Evolutionary conservation across 2,888 invertebrate genomes (phyloP).

Genomic region (Leptopilina drosophilae): DNA sequence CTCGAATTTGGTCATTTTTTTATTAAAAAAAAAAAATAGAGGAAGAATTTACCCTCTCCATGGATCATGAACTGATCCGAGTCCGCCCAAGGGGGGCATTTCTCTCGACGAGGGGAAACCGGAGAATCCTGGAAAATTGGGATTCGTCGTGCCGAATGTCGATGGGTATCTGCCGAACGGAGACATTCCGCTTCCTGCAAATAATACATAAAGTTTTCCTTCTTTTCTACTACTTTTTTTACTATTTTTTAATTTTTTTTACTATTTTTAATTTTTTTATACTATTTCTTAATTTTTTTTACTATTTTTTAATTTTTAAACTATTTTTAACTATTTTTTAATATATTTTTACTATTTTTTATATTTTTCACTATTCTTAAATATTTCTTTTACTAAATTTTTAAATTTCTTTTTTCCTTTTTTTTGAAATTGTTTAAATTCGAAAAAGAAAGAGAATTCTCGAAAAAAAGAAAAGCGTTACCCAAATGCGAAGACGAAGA

Average conservation of each 20-base stretch:
- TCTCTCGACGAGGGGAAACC: constrained; percentile 83
- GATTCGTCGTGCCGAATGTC: constrained; percentile 81
- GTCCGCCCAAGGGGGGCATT: constrained; percentile 78
- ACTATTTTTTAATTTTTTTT: too few species aligned
- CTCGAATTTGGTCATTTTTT: background rate
- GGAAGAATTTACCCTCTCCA: constrained; percentile 81
- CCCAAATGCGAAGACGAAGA: constrained; percentile 85
- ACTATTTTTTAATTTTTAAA: too few species aligned
- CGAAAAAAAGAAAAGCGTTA: constrained; percentile 69
- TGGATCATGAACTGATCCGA: constrained; percentile 81
- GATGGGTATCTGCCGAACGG: constrained; percentile 90
- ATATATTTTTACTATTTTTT: too few species aligned
- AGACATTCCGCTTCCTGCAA: constrained; percentile 83
- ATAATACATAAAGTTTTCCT: constrained; percentile 36
- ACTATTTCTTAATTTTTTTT: too few species aligned
- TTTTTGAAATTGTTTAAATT: too few species aligned
- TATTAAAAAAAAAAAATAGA: too few species aligned
- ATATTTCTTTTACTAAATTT: too few species aligned
- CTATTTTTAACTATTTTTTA: too few species aligned
- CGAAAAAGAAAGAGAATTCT: background rate
- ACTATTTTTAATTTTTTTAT: too few species aligned
- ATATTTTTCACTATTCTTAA: too few species aligned
- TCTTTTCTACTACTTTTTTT: too few species aligned
- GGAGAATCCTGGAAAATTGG: constrained; percentile 84
- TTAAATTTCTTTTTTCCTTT: too few species aligned